Evolutionary conservation across 2,113 vertebrate genomes (phyloP).

Genomic region (Crotalus viridis): DNA sequence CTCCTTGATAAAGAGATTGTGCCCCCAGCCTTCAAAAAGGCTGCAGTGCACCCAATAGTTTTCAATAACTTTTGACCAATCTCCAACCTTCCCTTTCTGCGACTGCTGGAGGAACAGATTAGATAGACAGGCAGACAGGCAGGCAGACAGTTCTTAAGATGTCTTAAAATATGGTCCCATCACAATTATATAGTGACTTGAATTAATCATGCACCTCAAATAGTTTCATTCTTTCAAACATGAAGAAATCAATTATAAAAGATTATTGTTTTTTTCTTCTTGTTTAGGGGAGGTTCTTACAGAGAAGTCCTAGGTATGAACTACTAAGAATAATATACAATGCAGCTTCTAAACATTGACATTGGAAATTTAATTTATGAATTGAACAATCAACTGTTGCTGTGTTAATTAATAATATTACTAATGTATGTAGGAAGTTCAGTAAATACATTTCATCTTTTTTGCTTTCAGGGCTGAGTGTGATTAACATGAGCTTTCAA

Average conservation of each 20-base stretch:
- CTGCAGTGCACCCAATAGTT: no score
- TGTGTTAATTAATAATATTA: not conserved
- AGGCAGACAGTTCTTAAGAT: not conserved
- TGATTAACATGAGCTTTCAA: not conserved
- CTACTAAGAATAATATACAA: not conserved
- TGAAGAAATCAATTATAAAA: not conserved
- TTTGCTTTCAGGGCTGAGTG: not conserved
- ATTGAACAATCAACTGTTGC: not conserved
- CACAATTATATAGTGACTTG: not conserved
- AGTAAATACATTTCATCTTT: not conserved
- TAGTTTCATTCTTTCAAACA: not conserved
- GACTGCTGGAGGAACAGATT: no score
- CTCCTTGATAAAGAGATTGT: no score
- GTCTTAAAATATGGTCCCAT: not conserved
- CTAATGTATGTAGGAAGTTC: not conserved
- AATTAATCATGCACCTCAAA: not conserved
- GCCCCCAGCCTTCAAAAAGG: no score
- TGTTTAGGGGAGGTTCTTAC: not conserved
- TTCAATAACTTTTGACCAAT: no score
- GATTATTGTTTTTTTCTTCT: not conserved
- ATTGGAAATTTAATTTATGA: not conserved
- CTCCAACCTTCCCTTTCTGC: no score
- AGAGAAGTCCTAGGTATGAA: not conserved
- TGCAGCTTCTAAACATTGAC: not conserved
- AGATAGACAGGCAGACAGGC: not conserved